Conservation (phyloP, 2,113 vertebrate species). For the Hepsetus odoe region DNA sequence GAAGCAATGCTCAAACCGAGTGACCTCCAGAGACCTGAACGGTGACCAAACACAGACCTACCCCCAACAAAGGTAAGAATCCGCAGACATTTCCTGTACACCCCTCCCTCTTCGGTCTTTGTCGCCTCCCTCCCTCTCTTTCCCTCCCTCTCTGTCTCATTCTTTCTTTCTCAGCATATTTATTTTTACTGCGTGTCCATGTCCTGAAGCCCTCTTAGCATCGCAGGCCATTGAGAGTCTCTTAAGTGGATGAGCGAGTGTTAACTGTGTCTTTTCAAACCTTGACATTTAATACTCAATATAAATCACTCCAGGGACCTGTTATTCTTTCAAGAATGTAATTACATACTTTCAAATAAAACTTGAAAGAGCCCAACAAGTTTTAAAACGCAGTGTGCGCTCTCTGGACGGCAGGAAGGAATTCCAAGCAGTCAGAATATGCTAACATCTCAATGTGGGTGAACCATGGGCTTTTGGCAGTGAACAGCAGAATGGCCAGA, state of each 20-base stretch:
- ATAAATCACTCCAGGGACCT: conserved; percentile 92
- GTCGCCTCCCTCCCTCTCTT: conserved; percentile 14
- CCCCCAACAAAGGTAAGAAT: conserved; percentile 2
- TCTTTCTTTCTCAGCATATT: conserved; percentile 45
- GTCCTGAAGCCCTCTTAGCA: conserved; percentile 53
- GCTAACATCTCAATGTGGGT: conserved; percentile 90
- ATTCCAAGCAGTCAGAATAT: conserved; percentile 97
- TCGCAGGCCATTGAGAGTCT: conserved; percentile 59
- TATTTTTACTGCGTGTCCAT: conserved; percentile 51
- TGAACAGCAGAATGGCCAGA: conserved; percentile 27
- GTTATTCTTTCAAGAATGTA: conserved; percentile 99
- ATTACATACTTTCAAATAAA: conserved; percentile 99
- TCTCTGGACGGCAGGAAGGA: conserved; percentile 90
- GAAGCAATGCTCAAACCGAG: not conserved
- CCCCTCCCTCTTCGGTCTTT: not conserved
- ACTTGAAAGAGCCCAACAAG: conserved; percentile 97
- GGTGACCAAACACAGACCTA: not conserved
- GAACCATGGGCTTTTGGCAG: conserved; percentile 60
- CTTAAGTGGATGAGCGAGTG: conserved; percentile 66
- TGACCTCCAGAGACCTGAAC: not conserved
- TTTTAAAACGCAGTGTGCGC: conserved; percentile 97
- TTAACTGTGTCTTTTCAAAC: conserved; percentile 92
- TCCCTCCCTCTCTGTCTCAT: not conserved
- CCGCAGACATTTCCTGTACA: not conserved
- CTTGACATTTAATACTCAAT: conserved; percentile 93